These are phyloP conservation scores for Bombyx mori DNA, from an alignment of 1,140 invertebrate genomes.

Conservation along the genomic window DNA sequence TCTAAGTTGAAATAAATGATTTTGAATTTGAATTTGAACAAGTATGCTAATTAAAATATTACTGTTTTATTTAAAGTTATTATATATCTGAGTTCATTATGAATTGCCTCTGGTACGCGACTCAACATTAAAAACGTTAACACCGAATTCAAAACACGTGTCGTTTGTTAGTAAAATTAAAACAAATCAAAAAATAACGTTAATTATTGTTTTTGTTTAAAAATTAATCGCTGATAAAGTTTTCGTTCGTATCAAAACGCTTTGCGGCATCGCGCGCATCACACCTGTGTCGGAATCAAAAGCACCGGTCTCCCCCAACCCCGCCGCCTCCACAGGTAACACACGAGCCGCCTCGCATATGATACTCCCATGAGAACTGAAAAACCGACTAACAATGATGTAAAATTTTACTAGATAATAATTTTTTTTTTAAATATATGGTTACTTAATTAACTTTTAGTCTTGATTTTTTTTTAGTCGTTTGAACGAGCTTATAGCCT, in stretches of 20 bases:
- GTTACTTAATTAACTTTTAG: too few species aligned
- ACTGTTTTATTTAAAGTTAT: too few species aligned
- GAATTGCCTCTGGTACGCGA: too few species aligned
- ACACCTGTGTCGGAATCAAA: conserved; percentile 56
- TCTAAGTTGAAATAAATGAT: too few species aligned
- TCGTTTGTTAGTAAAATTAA: too few species aligned
- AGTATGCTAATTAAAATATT: too few species aligned
- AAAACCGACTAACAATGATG: conserved; percentile 16
- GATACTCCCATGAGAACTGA: conserved; percentile 57
- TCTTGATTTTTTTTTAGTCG: too few species aligned
- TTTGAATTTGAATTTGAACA: too few species aligned
- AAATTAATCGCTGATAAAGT: neutral
- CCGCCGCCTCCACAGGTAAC: conserved; percentile 19
- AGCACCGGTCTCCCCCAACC: conserved; percentile 25
- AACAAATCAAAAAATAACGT: neutral
- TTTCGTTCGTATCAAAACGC: neutral
- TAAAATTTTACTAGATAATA: conserved; percentile 24
- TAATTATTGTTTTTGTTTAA: neutral
- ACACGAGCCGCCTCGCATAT: conserved; percentile 45
- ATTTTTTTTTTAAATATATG: neutral
- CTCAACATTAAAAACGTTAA: too few species aligned
- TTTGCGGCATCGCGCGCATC: conserved; percentile 26
- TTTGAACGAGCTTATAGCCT: too few species aligned
- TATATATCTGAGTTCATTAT: too few species aligned
- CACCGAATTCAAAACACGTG: too few species aligned